These are phyloP conservation scores for Meghimatium bilineatum DNA, from an alignment of 2,888 invertebrate species.

Conservation along the genomic window DNA sequence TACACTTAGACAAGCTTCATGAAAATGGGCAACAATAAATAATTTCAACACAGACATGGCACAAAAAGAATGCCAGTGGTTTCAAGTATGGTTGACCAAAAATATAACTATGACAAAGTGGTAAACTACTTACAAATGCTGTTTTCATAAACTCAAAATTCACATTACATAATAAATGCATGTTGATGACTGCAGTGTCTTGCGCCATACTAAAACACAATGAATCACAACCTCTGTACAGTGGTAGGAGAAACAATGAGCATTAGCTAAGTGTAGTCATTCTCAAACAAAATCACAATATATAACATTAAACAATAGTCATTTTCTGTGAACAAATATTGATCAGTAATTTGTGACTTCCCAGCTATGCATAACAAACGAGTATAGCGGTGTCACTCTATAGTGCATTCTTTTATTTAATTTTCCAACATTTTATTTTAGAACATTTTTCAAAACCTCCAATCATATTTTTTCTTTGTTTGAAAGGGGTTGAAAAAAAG, in stretches of 20 bases:
- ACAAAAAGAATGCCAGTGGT: not conserved
- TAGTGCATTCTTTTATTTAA: no score
- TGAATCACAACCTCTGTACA: slow-evolving; percentile 12
- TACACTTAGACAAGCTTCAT: slow-evolving; percentile 3
- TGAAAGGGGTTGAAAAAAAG: no score
- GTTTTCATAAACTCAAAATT: not conserved
- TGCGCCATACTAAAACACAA: not conserved
- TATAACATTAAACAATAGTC: no score
- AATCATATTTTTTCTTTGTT: no score
- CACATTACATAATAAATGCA: slow-evolving; percentile 22
- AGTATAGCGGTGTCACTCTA: no score
- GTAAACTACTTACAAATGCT: not conserved
- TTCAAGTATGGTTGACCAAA: not conserved
- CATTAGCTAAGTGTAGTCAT: not conserved
- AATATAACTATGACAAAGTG: slow-evolving; percentile 1
- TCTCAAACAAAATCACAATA: not conserved
- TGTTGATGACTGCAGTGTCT: not conserved
- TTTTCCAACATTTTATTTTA: no score
- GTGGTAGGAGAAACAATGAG: not conserved
- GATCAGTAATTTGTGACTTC: no score
- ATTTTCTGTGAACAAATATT: no score
- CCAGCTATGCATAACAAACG: no score
- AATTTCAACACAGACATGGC: slow-evolving; percentile 10
- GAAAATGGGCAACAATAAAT: slow-evolving; percentile 1
- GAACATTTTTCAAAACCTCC: no score